Conservation (phyloP, 2,888 invertebrate species). For the Apantesis nais region DNA sequence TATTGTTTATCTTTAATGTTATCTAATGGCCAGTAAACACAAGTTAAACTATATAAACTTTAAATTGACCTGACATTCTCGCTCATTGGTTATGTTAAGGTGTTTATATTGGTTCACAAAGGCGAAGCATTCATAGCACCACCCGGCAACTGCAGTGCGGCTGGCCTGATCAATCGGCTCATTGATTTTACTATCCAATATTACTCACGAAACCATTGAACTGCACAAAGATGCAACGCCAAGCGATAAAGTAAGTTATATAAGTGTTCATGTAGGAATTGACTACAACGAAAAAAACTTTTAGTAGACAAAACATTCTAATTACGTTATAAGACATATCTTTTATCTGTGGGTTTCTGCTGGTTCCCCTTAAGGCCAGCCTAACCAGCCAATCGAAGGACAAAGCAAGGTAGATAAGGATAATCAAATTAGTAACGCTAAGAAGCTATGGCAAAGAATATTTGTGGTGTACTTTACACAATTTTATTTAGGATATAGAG, state of each 20-base stretch:
- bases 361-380: neutral
- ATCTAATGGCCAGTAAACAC: neutral
- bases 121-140: conserved; percentile 25
- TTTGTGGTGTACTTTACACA: neutral
- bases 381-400: neutral
- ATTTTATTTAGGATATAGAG: neutral
- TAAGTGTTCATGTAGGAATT: conserved; percentile 4
- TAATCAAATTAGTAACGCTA: neutral
- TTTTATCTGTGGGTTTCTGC: neutral
- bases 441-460: neutral
- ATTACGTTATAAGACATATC: too few species aligned
- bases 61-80: conserved; percentile 7
- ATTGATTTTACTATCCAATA: conserved; percentile 37
- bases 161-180: conserved; percentile 34
- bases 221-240: conserved; percentile 25
- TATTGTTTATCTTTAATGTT: too few species aligned
- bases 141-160: conserved; percentile 22
- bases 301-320: neutral
- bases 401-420: neutral
- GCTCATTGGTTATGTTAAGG: neutral
- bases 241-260: conserved; percentile 23
- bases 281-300: neutral
- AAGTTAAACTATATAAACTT: neutral
- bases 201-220: conserved; percentile 32
- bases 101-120: conserved; percentile 29